Percentiles rank a stretch among this genome's conserved stretches.
phyloP scores from a whole-genome alignment of 2,113 vertebrate species.

The Bungarus multicinctus region DNA sequence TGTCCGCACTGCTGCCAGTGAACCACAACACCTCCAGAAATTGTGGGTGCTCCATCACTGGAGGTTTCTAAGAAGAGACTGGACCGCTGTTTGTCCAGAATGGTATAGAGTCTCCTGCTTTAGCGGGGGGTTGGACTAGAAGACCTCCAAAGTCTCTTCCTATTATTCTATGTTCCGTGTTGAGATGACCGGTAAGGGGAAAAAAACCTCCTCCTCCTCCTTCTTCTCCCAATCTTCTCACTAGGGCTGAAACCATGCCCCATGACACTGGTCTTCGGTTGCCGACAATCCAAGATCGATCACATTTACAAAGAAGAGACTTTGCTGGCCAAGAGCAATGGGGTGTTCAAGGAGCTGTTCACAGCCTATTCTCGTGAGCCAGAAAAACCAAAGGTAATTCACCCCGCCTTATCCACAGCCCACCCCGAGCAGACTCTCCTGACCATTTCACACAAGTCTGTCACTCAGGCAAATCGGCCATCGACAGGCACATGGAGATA shows the following conservation, averaged over 20 bases:
- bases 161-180: no score
- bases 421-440: no score
- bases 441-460: not conserved
- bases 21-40: not conserved
- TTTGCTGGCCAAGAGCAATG: conserved; percentile 86
- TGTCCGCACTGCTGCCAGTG: no score
- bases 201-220: not conserved
- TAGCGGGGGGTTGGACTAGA: no score
- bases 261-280: conserved; percentile 95
- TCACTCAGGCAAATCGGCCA: not conserved
- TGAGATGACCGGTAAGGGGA: accelerated
- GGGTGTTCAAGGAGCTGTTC: conserved; percentile 91
- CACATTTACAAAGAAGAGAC: conserved; percentile 97
- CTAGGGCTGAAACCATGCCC: conserved; percentile 86
- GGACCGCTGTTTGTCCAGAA: no score
- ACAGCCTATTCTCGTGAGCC: conserved; percentile 96
- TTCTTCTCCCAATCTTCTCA: not conserved
- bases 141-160: no score
- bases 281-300: conserved; percentile 92
- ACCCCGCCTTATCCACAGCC: not conserved
- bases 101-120: no score
- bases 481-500: not conserved
- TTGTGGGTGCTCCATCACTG: not conserved
- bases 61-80: not conserved
- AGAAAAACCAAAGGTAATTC: conserved; percentile 93